Percentiles rank a stretch among this genome's conserved stretches.
phyloP scores from a whole-genome alignment of 1,140 invertebrate genomes.

The Caenorhabditis brenneri region DNA sequence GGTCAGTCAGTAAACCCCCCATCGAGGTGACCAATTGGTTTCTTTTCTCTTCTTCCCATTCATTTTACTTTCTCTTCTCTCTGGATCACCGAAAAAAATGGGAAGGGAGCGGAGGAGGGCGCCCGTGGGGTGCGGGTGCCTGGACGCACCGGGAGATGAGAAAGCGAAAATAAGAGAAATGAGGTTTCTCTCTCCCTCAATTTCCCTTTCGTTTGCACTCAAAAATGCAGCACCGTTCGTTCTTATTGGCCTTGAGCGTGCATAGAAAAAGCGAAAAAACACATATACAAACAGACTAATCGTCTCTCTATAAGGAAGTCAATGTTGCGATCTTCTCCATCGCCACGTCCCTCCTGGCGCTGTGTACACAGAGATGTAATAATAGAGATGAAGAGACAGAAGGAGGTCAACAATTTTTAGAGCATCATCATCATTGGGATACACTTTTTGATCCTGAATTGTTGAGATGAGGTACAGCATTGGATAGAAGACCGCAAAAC shows the following conservation, averaged over 20 bases:
- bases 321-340: constrained; percentile 8
- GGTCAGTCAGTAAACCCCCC: constrained; percentile 40
- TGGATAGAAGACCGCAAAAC: too few species aligned
- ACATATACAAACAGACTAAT: not conserved
- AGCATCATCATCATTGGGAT: not conserved
- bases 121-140: constrained; percentile 16
- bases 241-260: not conserved
- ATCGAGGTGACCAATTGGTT: constrained; percentile 42
- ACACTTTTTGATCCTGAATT: not conserved
- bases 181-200: not conserved
- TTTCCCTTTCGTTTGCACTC: constrained; percentile 27
- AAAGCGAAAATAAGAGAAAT: not conserved
- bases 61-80: not conserved
- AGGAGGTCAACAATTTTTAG: not conserved
- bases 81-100: not conserved
- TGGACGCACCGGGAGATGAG: not conserved
- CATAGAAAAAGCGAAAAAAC: not conserved
- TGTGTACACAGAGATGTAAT: not conserved
- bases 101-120: not conserved
- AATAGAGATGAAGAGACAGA: not conserved
- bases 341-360: not conserved
- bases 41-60: not conserved
- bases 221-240: not conserved
- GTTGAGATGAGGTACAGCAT: too few species aligned
- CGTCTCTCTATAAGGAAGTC: constrained; percentile 26